Base-by-base conservation (phyloP, 2,113 vertebrate genomes). In the Orycteropus afer region DNA sequence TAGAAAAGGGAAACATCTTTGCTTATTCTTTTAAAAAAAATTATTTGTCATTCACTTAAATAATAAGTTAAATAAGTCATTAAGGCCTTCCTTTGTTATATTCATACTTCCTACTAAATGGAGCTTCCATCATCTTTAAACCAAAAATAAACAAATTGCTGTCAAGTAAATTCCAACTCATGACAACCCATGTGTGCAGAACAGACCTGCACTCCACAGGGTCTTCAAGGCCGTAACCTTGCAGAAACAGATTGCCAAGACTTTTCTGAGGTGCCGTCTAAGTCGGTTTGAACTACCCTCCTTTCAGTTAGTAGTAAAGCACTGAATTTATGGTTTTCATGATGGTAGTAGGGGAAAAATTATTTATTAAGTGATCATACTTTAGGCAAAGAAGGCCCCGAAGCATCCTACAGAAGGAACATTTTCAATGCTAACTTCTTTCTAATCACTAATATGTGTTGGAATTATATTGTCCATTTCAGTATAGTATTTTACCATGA, bases 111-210 rank as follows among this genome's bases (percentile, higher is more conserved):
- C 59, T 59, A 74, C 8, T 2, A 76, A 69, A 49, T 61, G 3
- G 5, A 65, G 20, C 88, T 90, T 90, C 27, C 13, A 57, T 57
- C 42, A 90, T 71, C 57, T 76, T 92, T 94, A 76, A 69, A 90
- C 27, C 10, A 29, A 61, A 29, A 61, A 61, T 29, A 61, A 37
- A 14, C 7, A 37, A 69, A 71, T 40, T 71, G 6, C 37, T 12
- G 22, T 71, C 69, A 42, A 23, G n/a, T 40, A 8, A 23, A 8
- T 71, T 22, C 69, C 5, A 4, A 37, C 69, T 40, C 67, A 69
- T 22, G 4, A 2, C 37, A 9, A 40, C 29, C 37, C 8, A 12
- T 22, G 37, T 25, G 22, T 71, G 22, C 37, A 71, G 37, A 71
- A 40, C 23, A 40, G 7, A 40, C 7, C n/a, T 5, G 11, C 22